A percentile compares a stretch with the other conserved stretches of the same genome.
Conservation (phyloP, 2,113 vertebrate genomes). For the Dicaeum eximium region DNA sequence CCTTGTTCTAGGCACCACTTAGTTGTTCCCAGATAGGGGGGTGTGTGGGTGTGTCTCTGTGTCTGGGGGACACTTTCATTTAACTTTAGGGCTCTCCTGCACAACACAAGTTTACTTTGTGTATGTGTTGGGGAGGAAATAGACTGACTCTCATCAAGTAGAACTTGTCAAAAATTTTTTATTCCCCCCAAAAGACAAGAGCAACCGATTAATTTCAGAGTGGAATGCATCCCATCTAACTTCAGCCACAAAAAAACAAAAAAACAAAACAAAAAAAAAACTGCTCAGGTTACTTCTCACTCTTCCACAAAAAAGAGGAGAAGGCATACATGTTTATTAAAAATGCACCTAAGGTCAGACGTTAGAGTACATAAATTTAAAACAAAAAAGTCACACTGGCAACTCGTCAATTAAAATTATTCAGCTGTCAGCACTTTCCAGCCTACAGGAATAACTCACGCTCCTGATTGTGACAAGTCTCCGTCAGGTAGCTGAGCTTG, state of each 20-base stretch:
- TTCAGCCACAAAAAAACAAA: background rate
- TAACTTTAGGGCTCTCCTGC: background rate
- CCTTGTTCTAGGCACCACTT: background rate
- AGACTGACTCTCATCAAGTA: background rate
- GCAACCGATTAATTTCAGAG: background rate
- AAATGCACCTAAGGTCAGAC: background rate
- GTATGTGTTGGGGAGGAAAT: background rate
- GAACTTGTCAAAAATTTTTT: background rate
- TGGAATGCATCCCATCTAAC: background rate
- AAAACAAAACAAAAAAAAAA: background rate
- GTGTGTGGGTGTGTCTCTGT: no score
- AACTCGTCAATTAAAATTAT: background rate
- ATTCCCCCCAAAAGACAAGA: background rate
- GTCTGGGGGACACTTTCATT: background rate
- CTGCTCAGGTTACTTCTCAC: background rate
- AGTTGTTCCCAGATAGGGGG: rapidly evolving
- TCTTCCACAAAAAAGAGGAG: background rate
- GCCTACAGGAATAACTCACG: background rate
- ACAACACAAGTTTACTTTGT: background rate
- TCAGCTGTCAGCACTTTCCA: background rate
- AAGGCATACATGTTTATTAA: background rate
- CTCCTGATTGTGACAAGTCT: background rate
- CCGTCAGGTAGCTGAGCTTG: background rate
- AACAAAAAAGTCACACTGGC: background rate
- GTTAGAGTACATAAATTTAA: background rate